Base-by-base conservation (phyloP, 1,140 invertebrate genomes). In the Paraescarpia echinospica region DNA sequence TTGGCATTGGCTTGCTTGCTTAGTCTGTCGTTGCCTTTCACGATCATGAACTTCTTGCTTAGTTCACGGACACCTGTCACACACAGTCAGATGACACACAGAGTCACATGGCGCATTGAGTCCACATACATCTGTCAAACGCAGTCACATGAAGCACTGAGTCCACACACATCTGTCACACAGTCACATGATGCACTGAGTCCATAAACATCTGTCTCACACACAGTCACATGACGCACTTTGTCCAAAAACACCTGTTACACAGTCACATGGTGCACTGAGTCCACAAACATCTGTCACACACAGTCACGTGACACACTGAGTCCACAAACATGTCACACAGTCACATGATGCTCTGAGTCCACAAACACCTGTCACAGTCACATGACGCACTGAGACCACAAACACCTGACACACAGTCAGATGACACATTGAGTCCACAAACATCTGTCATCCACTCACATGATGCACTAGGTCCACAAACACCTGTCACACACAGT, bases 1-100 rank as follows among this genome's bases (percentile, higher is more conserved):
- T 99, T 99, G 94, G 99, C 98, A 95, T 99, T 99, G 4, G 99
- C 99, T 96, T 99, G 98, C 95, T 98, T 98, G 90, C 98, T 99
- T 1, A 99, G 96, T 92, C 97, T 97, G 96, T 99, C 99, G 77
- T 99, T 98, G 27, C 99, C 99, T 34, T 98, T 98, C 35, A 99
- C 99, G 90, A 96, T 95, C 22, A 95, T 93, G 92, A 96, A 95
- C 92, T 94, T 95, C 22, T 95, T 94, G 92, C 95, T 95, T 92
- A 96, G 91, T 2, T 95, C 94, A 88, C 95, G 97, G 0, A 99
- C 98, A 92, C 98, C 97, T 96, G 94, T 91, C 93, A 96, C 94
- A 14, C 8, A 1, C 59, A 34, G 51, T 91, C 48, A 27, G 4
- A 89, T 89, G n/a, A 89, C 41, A 41, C 41, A 41, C 41, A 6